Evolutionary conservation across 2,888 invertebrate species (phyloP).

Genomic region (Eupithecia vulgata): DNA sequence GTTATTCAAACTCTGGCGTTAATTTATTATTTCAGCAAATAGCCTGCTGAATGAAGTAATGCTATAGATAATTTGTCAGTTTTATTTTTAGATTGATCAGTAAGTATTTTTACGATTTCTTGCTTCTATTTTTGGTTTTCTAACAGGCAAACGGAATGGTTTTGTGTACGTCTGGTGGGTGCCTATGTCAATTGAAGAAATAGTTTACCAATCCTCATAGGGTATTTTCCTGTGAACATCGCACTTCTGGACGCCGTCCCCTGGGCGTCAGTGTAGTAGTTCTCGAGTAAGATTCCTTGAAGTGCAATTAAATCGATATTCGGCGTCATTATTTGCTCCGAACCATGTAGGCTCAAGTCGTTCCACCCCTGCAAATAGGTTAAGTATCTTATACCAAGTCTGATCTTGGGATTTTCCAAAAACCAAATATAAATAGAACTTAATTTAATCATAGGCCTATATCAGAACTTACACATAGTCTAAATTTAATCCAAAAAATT

Average conservation of each 20-base stretch:
- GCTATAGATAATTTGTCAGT: background rate
- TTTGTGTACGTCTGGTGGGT: background rate
- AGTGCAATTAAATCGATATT: constrained; percentile 93
- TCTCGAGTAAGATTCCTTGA: constrained; percentile 90
- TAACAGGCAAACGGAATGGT: background rate
- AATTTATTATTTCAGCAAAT: constrained; percentile 12
- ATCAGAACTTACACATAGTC: no score
- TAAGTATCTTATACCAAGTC: background rate
- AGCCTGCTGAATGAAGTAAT: constrained; percentile 5
- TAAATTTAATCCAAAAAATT: no score
- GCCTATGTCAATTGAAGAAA: background rate
- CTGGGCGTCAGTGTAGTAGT: constrained; percentile 90
- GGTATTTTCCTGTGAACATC: constrained; percentile 91
- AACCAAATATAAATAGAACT: background rate
- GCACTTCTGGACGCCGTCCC: constrained; percentile 91
- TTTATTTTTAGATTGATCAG: background rate
- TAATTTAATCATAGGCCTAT: background rate
- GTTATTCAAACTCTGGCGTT: constrained; percentile 27
- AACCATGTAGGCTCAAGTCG: constrained; percentile 93
- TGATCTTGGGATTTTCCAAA: background rate
- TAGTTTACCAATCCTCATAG: constrained; percentile 87
- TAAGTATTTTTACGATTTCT: background rate
- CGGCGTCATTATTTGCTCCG: constrained; percentile 92
- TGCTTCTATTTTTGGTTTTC: background rate
- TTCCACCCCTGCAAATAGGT: constrained; percentile 89